These are phyloP conservation scores for Lemur catta DNA, from an alignment of 2,797 vertebrate species.

Conservation along the genomic window DNA sequence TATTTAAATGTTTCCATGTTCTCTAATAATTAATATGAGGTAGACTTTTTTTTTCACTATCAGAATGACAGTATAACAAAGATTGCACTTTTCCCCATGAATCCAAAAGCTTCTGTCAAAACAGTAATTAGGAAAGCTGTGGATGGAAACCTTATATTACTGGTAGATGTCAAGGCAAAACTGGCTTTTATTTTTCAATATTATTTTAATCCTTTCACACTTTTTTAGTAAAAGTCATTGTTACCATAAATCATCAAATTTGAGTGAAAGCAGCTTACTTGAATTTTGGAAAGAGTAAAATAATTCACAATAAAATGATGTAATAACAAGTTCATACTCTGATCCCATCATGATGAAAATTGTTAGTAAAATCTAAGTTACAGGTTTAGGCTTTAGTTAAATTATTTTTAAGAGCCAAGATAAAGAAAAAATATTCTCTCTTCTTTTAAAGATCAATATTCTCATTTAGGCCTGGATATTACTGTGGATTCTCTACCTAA, in stretches of 20 bases:
- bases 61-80: background rate
- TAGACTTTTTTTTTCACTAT: background rate
- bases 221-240: background rate
- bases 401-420: background rate
- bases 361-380: background rate
- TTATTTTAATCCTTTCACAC: background rate
- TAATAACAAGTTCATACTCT: background rate
- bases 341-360: background rate
- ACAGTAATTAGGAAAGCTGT: background rate
- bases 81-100: background rate
- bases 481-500: background rate
- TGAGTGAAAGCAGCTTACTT: background rate
- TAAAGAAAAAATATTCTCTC: background rate
- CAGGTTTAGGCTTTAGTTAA: background rate
- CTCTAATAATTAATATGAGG: background rate
- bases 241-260: background rate
- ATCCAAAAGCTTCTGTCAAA: background rate
- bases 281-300: background rate
- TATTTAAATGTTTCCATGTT: background rate
- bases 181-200: background rate
- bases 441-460: background rate
- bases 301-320: background rate
- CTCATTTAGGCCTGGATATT: background rate
- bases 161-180: background rate
- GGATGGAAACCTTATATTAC: background rate